These are phyloP conservation scores for Eudyptes chrysolophus DNA, from an alignment of 2,113 vertebrate species.

Conservation along the genomic window DNA sequence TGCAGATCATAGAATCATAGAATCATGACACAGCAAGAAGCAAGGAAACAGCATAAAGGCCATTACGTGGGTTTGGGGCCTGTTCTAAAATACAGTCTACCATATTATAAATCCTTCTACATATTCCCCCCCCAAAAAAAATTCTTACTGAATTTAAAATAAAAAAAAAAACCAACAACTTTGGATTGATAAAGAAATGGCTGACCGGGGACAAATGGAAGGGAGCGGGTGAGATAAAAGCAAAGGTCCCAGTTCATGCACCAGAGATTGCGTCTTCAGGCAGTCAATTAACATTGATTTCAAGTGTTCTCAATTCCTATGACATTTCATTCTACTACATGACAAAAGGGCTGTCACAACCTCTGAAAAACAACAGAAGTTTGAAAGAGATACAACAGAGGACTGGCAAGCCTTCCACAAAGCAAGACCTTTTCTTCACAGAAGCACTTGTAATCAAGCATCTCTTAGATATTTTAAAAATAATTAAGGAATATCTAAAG, in stretches of 20 bases:
- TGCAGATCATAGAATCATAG: neutral
- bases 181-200: neutral
- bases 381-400: neutral
- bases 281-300: neutral
- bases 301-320: neutral
- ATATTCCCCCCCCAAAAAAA: neutral
- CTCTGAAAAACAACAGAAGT: neutral
- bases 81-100: neutral
- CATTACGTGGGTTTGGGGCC: rapidly evolving
- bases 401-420: neutral
- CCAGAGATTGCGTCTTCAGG: neutral
- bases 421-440: neutral
- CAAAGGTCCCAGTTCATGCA: neutral
- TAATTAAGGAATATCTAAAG: neutral
- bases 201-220: neutral
- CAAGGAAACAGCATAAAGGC: neutral
- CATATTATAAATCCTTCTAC: neutral
- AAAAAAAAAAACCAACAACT: no score
- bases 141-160: neutral
- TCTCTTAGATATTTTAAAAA: neutral
- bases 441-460: neutral
- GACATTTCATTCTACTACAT: neutral
- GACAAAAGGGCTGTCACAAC: neutral
- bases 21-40: neutral
- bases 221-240: neutral